phyloP scores from a whole-genome alignment of 2,113 vertebrate species.

The Menidia beryllina region DNA sequence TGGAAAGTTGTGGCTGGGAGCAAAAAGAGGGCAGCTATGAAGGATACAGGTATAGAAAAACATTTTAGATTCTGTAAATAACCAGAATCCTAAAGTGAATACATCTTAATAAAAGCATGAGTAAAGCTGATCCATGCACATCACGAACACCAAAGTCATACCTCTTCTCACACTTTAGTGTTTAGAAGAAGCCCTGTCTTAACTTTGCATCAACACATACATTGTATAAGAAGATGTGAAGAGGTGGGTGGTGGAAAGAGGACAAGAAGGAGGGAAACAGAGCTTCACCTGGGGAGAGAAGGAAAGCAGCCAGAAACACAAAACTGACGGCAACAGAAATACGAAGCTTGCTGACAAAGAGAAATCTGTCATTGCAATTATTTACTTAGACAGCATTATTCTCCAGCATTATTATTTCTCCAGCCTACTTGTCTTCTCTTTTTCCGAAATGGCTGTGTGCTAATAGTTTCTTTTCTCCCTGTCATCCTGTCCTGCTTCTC shows the following conservation, averaged over 20 bases:
- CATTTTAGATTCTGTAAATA: constrained; percentile 29
- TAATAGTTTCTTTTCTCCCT: constrained; percentile 26
- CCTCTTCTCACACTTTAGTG: constrained; percentile 28
- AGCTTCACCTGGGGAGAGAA: constrained; percentile 37
- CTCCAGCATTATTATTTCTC: constrained; percentile 8
- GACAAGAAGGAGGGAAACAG: neutral
- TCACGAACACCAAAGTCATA: constrained; percentile 42
- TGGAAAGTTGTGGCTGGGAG: neutral
- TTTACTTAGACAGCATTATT: no score
- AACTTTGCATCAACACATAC: constrained; percentile 73
- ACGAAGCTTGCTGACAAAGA: neutral
- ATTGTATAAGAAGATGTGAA: constrained; percentile 29
- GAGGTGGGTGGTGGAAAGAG: constrained; percentile 1
- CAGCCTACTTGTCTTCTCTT: constrained; percentile 1
- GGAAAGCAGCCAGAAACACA: constrained; percentile 3
- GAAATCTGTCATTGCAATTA: constrained; percentile 16
- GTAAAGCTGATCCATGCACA: constrained; percentile 10
- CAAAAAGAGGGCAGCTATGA: neutral
- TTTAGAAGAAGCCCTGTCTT: constrained; percentile 54
- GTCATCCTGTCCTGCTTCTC: constrained; percentile 2
- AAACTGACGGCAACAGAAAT: constrained; percentile 32
- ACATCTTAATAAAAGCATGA: constrained; percentile 25
- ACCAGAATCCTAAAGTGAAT: constrained; percentile 17
- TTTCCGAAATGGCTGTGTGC: constrained; percentile 29
- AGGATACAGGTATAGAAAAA: neutral